These are phyloP conservation scores for Temnothorax longispinosus DNA, from an alignment of 1,140 invertebrate genomes.

Conservation along the genomic window DNA sequence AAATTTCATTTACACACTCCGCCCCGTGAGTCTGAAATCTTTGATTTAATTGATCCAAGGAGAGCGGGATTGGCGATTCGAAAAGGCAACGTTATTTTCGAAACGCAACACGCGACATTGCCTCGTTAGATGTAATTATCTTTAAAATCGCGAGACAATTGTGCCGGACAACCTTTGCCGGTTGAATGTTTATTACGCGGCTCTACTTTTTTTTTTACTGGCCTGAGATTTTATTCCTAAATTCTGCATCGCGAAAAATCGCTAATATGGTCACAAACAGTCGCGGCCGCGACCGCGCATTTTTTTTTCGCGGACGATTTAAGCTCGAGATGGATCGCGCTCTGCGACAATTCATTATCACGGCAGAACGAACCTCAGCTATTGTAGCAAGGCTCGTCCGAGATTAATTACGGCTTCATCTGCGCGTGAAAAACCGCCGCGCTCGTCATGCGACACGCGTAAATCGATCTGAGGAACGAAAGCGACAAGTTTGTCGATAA, in stretches of 20 bases:
- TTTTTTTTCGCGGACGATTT: background rate
- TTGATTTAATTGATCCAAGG: background rate
- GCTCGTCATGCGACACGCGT: background rate
- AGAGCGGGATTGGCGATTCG: background rate
- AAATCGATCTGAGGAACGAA: conserved; percentile 7
- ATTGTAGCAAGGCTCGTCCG: background rate
- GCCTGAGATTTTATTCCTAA: conserved; percentile 30
- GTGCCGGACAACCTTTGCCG: too few species aligned
- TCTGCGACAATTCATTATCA: background rate
- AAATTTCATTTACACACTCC: background rate
- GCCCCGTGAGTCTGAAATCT: background rate
- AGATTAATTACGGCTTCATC: conserved; percentile 11
- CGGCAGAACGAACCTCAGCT: conserved; percentile 24
- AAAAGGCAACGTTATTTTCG: background rate
- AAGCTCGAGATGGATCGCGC: background rate
- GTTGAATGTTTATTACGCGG: background rate
- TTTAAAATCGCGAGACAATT: background rate
- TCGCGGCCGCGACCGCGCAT: background rate
- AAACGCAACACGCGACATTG: background rate
- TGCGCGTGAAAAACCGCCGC: background rate
- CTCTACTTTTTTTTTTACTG: background rate
- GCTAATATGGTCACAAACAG: background rate
- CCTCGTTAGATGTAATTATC: background rate
- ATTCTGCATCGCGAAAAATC: background rate
- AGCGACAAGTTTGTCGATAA: background rate